Conservation (phyloP, 2,113 vertebrate species). For the Oreochromis aureus region DNA sequence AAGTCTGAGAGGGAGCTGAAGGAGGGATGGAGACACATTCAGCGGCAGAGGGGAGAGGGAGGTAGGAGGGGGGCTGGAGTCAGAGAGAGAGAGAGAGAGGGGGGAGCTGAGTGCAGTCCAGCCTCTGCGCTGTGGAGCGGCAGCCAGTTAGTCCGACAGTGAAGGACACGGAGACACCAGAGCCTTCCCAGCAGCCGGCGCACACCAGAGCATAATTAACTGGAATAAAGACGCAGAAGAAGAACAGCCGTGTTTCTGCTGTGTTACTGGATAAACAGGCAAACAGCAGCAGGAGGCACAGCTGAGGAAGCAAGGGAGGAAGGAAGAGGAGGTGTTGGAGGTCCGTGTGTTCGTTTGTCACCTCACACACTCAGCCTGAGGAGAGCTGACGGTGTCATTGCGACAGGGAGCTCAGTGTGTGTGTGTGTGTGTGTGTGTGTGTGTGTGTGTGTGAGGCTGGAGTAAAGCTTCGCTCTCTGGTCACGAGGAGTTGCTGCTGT, state of each 20-base stretch:
- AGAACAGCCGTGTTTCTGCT: background rate
- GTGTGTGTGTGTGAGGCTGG: background rate
- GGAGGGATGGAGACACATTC: background rate
- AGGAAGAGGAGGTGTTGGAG: background rate
- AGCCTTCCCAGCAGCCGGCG: background rate
- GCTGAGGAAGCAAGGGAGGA: background rate
- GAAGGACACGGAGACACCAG: slow-evolving; percentile 32
- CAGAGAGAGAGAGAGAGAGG: background rate
- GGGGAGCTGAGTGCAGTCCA: slow-evolving; percentile 21
- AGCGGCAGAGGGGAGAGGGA: background rate
- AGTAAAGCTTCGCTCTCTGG: background rate
- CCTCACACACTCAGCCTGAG: background rate
- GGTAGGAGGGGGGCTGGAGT: background rate
- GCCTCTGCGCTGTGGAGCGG: slow-evolving; percentile 32
- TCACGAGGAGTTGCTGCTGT: too few species aligned
- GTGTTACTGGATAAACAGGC: slow-evolving; percentile 5
- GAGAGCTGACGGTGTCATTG: slow-evolving; percentile 25
- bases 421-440: background rate
- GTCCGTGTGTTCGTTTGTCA: background rate
- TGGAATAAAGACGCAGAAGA: background rate
- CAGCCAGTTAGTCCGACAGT: slow-evolving; percentile 23
- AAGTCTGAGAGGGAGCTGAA: background rate
- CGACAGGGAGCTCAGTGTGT: slow-evolving; percentile 3
- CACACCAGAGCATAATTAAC: background rate
- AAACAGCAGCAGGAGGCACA: background rate